phyloP scores from a whole-genome alignment of 2,113 vertebrate species.

The Cynoglossus semilaevis region DNA sequence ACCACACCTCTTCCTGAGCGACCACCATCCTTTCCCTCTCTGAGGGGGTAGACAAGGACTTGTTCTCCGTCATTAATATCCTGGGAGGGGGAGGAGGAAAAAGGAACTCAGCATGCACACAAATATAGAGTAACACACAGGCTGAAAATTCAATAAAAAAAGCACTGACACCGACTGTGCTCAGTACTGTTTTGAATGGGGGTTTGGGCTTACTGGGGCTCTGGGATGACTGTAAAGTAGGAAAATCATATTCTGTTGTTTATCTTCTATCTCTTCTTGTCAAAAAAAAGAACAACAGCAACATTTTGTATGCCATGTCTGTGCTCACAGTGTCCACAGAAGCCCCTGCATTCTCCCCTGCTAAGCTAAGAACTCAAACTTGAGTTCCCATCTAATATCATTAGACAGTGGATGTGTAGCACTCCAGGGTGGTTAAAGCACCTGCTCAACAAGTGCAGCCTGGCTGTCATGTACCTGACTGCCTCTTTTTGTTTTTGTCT shows the following conservation, averaged over 20 bases:
- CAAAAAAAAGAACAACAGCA: slow-evolving; percentile 21
- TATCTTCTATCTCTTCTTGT: slow-evolving; percentile 36
- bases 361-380: slow-evolving; percentile 25
- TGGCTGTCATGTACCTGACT: slow-evolving; percentile 14
- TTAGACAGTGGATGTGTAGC: not conserved
- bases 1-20: slow-evolving; percentile 20
- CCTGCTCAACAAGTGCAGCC: slow-evolving; percentile 48
- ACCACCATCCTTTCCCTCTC: slow-evolving; percentile 36
- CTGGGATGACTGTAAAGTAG: slow-evolving; percentile 65
- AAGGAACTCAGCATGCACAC: slow-evolving; percentile 55
- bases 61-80: slow-evolving; percentile 66
- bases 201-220: slow-evolving; percentile 56
- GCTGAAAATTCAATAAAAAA: slow-evolving; percentile 67
- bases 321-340: slow-evolving; percentile 33
- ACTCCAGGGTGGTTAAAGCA: slow-evolving; percentile 21
- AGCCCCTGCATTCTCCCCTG: slow-evolving; percentile 17
- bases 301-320: slow-evolving; percentile 43
- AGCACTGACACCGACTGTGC: slow-evolving; percentile 51
- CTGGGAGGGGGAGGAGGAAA: slow-evolving; percentile 36
- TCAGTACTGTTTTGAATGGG: slow-evolving; percentile 60
- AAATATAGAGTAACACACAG: slow-evolving; percentile 57
- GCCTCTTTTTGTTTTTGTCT: slow-evolving; percentile 21
- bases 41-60: slow-evolving; percentile 56
- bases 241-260: slow-evolving; percentile 58
- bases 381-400: slow-evolving; percentile 23